Percentiles rank a stretch among this genome's conserved stretches.
Conservation (phyloP, 30 jellyfish, hydroid and myxozoan genomes). For the Catostylus mosaicus region DNA sequence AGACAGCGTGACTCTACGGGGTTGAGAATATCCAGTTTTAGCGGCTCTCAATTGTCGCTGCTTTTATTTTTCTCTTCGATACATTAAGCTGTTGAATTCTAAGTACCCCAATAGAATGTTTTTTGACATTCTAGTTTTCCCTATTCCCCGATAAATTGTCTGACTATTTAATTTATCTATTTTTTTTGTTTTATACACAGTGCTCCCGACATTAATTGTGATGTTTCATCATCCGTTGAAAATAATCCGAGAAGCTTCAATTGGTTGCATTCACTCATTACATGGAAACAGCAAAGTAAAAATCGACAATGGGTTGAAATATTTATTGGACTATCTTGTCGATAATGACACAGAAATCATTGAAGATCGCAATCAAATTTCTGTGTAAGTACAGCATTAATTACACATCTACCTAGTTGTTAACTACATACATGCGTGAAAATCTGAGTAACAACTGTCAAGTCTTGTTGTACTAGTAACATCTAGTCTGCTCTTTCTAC, state of each 20-base stretch:
- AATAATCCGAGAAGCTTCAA: constrained; percentile 68
- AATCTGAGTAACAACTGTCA: too few relatives aligned
- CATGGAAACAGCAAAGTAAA: constrained; percentile 30
- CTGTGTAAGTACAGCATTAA: constrained; percentile 23
- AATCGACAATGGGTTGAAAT: constrained; percentile 40
- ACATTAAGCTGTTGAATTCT: too few relatives aligned
- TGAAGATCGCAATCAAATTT: constrained; percentile 46
- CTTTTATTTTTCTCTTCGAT: too few relatives aligned
- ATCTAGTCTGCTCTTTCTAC: too few relatives aligned
- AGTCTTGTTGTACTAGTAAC: too few relatives aligned
- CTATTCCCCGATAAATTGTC: not conserved
- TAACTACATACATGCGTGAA: too few relatives aligned
- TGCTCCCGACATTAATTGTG: constrained; percentile 55
- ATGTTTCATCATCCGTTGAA: constrained; percentile 53
- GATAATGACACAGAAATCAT: constrained; percentile 60
- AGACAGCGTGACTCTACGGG: too few relatives aligned
- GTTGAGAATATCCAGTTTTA: too few relatives aligned
- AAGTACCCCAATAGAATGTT: too few relatives aligned
- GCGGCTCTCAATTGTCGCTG: too few relatives aligned
- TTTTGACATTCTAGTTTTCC: not conserved
- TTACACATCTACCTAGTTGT: too few relatives aligned
- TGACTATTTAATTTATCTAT: not conserved
- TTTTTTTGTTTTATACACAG: constrained; percentile 9
- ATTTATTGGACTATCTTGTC: constrained; percentile 35
- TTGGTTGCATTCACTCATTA: constrained; percentile 61